A percentile compares a stretch with the other conserved stretches of the same genome.
Conservation (phyloP, 1,140 invertebrate genomes). For the Muscidifurax raptorellus region DNA sequence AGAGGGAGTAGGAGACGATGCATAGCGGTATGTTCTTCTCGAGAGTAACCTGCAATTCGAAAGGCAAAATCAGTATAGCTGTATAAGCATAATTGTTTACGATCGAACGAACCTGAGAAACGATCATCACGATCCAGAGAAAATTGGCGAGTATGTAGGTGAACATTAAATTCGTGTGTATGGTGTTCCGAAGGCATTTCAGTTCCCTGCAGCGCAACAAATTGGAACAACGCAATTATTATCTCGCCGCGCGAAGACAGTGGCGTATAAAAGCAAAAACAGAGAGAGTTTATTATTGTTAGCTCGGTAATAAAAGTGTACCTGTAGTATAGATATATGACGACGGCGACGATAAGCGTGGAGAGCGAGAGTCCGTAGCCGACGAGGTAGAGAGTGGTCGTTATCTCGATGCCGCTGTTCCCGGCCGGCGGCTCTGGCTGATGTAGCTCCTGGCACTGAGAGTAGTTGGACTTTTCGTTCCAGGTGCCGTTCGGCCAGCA, state of each 20-base stretch:
- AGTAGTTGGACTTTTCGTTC: slow-evolving; percentile 82
- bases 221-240: too few relatives aligned
- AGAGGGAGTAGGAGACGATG: slow-evolving; percentile 83
- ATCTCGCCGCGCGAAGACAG: too few relatives aligned
- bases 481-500: slow-evolving; percentile 83
- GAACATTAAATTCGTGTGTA: slow-evolving; percentile 92
- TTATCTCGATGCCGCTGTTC: slow-evolving; percentile 75
- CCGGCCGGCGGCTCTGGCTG: slow-evolving; percentile 57
- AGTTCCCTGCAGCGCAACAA: slow-evolving; percentile 88
- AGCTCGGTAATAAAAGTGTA: slow-evolving; percentile 66
- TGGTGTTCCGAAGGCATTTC: slow-evolving; percentile 91
- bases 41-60: slow-evolving; percentile 75
- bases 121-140: slow-evolving; percentile 86
- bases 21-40: slow-evolving; percentile 81
- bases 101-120: slow-evolving; percentile 75
- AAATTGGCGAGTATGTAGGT: slow-evolving; percentile 88
- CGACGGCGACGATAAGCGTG: slow-evolving; percentile 84
- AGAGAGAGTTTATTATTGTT: slow-evolving; percentile 18
- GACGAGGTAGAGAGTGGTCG: slow-evolving; percentile 83
- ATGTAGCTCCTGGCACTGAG: slow-evolving; percentile 77
- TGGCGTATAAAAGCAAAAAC: too few relatives aligned
- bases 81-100: too few relatives aligned
- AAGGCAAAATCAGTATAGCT: too few relatives aligned
- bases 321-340: slow-evolving; percentile 91
- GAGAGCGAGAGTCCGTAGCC: slow-evolving; percentile 87